Evolutionary conservation across 2,888 invertebrate genomes (phyloP), one percentile per base, ranked within the genome.

Genomic region (Coelogynopora nodosa): DNA sequence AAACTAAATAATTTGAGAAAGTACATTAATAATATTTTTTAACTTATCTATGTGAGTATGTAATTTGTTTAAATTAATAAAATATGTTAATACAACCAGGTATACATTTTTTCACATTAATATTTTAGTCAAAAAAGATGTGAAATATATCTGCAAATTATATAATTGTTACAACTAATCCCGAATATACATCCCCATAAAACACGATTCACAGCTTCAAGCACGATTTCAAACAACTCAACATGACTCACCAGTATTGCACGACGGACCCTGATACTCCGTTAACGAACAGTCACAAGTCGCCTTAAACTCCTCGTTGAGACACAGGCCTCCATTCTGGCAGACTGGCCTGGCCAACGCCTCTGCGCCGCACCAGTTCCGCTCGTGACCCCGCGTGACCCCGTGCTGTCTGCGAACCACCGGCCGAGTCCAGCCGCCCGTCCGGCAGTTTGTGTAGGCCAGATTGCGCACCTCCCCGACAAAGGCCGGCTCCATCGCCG

Each of bases 291-390:
- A 98, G 92, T 98, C 97, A 91, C 98, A 98, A 85, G 96, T 94
- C 89, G 95, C 95, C 87, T 97, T 93, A 92, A 97, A 97, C 97
- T 97, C 98, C 0, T 97, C 98, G 91, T 97, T 97, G 0, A 94
- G 93, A 92, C 98, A 98, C 74, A 74, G 23, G 0, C 97, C 97
- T 0, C 95, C 95, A 91, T 97, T 96, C 92, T 96, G 94, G 90
- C 98, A 98, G 0, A 97, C 97, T n/a, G 95, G 94, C 26, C 84
- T 18, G 18, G 26, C 84, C 26, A 23, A 5, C 5, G 18, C 74
- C 2, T 74, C 74, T n/a, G n/a, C n/a, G 49, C 49, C 49, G 74
- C 74, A 74, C 74, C 74, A 74, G 23, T 74, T 23, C 23, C 74
- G 5, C 27, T 74, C 74, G 23, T 74, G 74, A 74, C 74, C 23